These are phyloP conservation scores for Augiades crinisus DNA, from an alignment of 2,888 invertebrate genomes.

Conservation along the genomic window DNA sequence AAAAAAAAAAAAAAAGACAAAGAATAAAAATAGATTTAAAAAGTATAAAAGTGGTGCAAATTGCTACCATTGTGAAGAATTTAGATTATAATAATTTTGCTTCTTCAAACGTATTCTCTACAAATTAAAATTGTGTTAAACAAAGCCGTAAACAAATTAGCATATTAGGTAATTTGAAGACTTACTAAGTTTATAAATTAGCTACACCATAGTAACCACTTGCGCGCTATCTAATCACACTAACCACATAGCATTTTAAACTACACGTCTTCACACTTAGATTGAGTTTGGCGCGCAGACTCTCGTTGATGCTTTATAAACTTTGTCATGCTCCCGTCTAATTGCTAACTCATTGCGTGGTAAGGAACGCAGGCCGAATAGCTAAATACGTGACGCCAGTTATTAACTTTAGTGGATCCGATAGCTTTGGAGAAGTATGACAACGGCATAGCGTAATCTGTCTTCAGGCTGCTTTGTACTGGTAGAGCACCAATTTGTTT, in stretches of 20 bases:
- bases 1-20: too few species aligned
- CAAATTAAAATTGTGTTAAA: too few species aligned
- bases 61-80: too few species aligned
- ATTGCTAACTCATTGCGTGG: conserved; percentile 12
- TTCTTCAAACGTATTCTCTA: too few species aligned
- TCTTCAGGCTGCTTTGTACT: too few species aligned
- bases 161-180: background rate
- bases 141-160: too few species aligned
- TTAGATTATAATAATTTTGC: too few species aligned
- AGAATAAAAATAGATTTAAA: too few species aligned
- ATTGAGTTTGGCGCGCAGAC: background rate
- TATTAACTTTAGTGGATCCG: background rate
- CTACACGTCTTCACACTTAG: background rate
- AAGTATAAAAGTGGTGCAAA: too few species aligned
- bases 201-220: background rate
- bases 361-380: conserved; percentile 8
- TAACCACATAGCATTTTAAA: background rate
- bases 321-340: conserved; percentile 1
- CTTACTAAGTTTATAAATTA: background rate
- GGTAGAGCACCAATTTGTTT: too few species aligned
- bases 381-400: conserved; percentile 10
- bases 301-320: background rate
- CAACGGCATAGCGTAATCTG: too few species aligned
- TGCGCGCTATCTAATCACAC: background rate
- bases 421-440: background rate